Conservation (phyloP, 1,140 invertebrate genomes). For the Philotrypesis tridentata region DNA sequence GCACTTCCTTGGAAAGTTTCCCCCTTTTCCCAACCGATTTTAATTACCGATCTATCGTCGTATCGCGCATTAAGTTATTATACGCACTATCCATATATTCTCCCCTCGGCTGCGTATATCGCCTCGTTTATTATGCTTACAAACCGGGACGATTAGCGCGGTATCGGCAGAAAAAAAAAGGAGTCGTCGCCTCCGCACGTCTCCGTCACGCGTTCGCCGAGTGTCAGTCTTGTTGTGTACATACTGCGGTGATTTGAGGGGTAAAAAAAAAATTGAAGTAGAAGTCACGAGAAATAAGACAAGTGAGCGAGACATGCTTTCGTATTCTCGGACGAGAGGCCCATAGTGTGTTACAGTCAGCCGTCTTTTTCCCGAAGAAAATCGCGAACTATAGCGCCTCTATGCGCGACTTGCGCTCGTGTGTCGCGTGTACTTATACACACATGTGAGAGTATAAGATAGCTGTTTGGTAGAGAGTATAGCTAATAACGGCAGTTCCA, state of each 20-base stretch:
- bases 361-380: too few species aligned
- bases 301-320: background rate
- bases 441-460: too few species aligned
- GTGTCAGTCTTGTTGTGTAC: background rate
- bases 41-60: too few species aligned
- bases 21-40: background rate
- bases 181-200: background rate
- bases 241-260: background rate
- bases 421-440: too few species aligned
- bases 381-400: too few species aligned
- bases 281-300: background rate
- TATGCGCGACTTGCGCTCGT: too few species aligned
- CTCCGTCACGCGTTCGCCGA: conserved; percentile 26
- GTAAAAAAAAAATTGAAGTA: conserved; percentile 13
- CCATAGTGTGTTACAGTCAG: too few species aligned
- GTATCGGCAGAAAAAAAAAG: background rate
- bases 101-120: background rate
- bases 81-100: background rate
- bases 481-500: background rate
- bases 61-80: too few species aligned
- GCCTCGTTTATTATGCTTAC: background rate
- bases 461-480: too few species aligned
- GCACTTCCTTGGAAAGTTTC: too few species aligned
- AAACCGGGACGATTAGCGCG: background rate
- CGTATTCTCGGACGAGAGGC: background rate